Evolutionary conservation across 2,113 vertebrate species (phyloP).

Genomic region (Elachura formosa): DNA sequence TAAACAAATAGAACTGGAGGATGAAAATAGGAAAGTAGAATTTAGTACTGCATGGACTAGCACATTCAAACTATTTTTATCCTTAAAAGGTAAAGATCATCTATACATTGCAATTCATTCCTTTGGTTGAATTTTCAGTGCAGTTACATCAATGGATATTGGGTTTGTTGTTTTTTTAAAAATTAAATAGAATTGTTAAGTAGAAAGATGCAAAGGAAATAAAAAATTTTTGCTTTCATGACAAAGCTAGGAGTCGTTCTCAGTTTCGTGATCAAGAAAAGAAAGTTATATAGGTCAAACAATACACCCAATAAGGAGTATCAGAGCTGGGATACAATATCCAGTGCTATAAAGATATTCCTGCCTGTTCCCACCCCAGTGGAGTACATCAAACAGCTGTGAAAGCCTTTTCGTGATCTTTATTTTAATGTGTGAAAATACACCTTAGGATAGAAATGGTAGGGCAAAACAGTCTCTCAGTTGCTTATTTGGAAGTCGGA

Average conservation of each 20-base stretch:
- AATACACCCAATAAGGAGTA: not conserved
- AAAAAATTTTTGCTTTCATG: not conserved
- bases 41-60: not conserved
- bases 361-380: not conserved
- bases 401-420: not conserved
- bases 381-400: not conserved
- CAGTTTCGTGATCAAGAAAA: not conserved
- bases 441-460: not conserved
- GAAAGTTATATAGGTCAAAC: not conserved
- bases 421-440: not conserved
- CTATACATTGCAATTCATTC: not conserved
- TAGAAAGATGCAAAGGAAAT: too few species aligned
- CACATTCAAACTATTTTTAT: not conserved
- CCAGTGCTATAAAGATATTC: not conserved
- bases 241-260: not conserved
- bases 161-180: too few species aligned
- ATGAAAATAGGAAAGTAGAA: not conserved
- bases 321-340: not conserved
- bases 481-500: not conserved
- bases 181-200: not conserved
- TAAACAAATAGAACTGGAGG: not conserved
- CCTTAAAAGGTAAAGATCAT: not conserved
- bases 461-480: not conserved
- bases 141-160: rapidly evolving
- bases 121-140: not conserved